A percentile compares a stretch with the other conserved stretches of the same genome.
These are phyloP conservation scores for Atta texana DNA, from an alignment of 1,140 invertebrate genomes.

Conservation along the genomic window DNA sequence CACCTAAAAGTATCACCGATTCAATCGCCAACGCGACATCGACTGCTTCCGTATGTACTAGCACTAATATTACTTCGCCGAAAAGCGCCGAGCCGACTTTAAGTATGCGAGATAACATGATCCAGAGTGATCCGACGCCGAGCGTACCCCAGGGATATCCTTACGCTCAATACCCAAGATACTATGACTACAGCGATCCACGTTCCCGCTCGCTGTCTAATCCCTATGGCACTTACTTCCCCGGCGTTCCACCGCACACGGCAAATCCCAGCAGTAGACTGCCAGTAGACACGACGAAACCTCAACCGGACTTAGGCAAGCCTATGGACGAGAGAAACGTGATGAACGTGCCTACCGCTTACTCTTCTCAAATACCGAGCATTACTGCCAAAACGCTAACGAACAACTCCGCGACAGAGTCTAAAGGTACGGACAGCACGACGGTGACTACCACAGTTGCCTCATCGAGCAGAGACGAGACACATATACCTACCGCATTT, in stretches of 20 bases:
- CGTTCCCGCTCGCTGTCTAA: slow-evolving; percentile 80
- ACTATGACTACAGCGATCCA: slow-evolving; percentile 84
- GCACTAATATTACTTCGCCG: slow-evolving; percentile 68
- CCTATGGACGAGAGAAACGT: slow-evolving; percentile 74
- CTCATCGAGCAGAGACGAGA: slow-evolving; percentile 74
- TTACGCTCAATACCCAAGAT: slow-evolving; percentile 84
- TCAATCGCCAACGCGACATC: slow-evolving; percentile 40
- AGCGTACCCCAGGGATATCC: slow-evolving; percentile 82
- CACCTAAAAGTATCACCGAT: slow-evolving; percentile 61
- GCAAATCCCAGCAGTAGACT: slow-evolving; percentile 70
- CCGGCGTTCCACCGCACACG: slow-evolving; percentile 77
- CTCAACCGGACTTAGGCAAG: slow-evolving; percentile 76
- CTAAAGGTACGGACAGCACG: slow-evolving; percentile 69
- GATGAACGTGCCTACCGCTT: slow-evolving; percentile 72
- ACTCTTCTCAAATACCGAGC: slow-evolving; percentile 69
- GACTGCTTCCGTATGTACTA: slow-evolving; percentile 63
- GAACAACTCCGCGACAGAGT: slow-evolving; percentile 65
- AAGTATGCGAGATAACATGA: slow-evolving; percentile 68
- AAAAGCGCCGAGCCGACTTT: slow-evolving; percentile 62
- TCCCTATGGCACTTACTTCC: slow-evolving; percentile 83
- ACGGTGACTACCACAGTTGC: slow-evolving; percentile 57
- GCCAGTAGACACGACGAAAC: slow-evolving; percentile 65
- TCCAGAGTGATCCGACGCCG: slow-evolving; percentile 73
- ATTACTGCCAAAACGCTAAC: slow-evolving; percentile 71
- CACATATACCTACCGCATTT: slow-evolving; percentile 81